Percentiles rank a stretch among this genome's conserved stretches.
phyloP scores from a whole-genome alignment of 2,113 vertebrate species.

The Mesoclemmys tuberculata region DNA sequence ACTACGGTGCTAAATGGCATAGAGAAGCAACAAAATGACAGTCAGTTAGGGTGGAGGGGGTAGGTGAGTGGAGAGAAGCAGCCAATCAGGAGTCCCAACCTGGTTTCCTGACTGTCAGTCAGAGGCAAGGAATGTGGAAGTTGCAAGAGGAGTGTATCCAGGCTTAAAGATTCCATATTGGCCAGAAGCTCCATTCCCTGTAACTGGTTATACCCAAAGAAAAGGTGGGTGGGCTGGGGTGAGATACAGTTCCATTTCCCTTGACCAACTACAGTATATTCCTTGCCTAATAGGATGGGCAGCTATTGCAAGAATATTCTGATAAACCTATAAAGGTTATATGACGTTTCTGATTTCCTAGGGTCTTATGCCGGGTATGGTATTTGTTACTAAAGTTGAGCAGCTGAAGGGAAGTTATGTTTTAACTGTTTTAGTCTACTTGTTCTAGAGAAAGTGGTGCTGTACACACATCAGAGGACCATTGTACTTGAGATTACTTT shows the following conservation, averaged over 20 bases:
- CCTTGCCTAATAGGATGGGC: no score
- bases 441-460: background rate
- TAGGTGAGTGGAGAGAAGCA: background rate
- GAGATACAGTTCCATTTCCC: rapidly evolving
- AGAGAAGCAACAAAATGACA: background rate
- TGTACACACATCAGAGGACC: background rate
- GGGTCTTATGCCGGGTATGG: background rate
- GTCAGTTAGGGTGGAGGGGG: background rate
- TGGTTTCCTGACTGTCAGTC: no score
- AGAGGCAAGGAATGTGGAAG: no score
- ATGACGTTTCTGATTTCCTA: background rate
- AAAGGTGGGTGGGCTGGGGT: background rate
- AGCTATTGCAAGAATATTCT: background rate
- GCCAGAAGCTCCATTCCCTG: background rate
- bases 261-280: background rate
- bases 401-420: background rate
- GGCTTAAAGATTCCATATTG: background rate
- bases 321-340: background rate
- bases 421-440: background rate
- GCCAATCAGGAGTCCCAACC: background rate
- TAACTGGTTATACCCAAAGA: background rate
- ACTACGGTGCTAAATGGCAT: background rate
- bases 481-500: background rate
- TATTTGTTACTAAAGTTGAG: background rate
- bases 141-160: background rate